A percentile compares a stretch with the other conserved stretches of the same genome.
phyloP scores from a whole-genome alignment of 2,797 vertebrate species.

The Scolopax bukidnonensis region DNA sequence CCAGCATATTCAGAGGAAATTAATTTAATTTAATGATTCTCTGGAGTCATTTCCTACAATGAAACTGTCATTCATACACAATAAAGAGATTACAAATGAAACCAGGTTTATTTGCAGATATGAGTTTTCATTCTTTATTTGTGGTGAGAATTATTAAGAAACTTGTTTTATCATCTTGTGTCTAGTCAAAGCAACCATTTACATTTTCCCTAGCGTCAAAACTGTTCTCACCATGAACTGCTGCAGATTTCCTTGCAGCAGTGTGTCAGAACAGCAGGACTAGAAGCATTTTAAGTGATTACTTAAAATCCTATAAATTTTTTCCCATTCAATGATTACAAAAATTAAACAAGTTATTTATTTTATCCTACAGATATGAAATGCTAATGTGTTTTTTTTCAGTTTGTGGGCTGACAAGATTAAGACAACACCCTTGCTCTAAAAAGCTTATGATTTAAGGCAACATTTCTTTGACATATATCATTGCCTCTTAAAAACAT shows the following conservation, averaged over 20 bases:
- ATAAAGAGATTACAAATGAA: conserved; percentile 5
- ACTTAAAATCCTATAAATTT: not conserved
- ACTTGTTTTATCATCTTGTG: not conserved
- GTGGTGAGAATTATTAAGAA: not conserved
- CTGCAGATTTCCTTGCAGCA: not conserved
- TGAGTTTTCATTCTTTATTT: not conserved
- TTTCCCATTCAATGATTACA: not conserved
- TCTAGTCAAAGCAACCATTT: not conserved
- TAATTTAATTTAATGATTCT: conserved; percentile 43
- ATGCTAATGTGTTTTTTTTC: not conserved
- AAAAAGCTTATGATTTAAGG: not conserved
- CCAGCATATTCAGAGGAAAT: conserved; percentile 7
- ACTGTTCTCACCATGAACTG: not conserved
- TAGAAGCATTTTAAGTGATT: not conserved
- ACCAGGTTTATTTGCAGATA: not conserved
- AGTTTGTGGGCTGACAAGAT: not conserved
- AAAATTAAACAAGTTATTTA: not conserved
- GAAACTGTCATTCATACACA: conserved; percentile 15
- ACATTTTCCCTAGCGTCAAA: not conserved
- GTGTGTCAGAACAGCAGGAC: not conserved
- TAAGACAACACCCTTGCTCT: not conserved
- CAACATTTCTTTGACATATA: not conserved
- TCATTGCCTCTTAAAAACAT: not conserved
- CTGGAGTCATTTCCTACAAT: conserved; percentile 10
- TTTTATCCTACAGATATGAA: not conserved